These are phyloP conservation scores for Gastrophryne carolinensis DNA, from an alignment of 2,797 vertebrate species.

Conservation along the genomic window DNA sequence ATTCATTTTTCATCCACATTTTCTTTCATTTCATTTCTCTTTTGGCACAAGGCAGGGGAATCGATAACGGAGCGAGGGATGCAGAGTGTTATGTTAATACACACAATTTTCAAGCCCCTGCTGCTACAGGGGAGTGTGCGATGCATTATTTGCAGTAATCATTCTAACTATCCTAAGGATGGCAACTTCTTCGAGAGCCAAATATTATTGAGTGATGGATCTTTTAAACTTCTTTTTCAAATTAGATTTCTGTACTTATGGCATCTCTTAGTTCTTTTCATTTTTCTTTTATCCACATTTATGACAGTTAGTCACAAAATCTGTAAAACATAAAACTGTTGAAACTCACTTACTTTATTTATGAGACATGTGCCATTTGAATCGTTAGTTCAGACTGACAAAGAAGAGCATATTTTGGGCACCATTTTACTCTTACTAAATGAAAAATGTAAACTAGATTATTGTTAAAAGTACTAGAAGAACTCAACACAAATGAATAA, in stretches of 20 bases:
- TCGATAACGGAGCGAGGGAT: slow-evolving; percentile 44
- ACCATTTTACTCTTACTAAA: no score
- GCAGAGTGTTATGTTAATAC: slow-evolving; percentile 44
- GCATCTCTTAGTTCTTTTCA: background rate
- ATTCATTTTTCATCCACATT: slow-evolving; percentile 63
- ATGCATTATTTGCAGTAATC: slow-evolving; percentile 34
- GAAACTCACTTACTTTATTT: background rate
- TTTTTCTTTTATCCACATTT: background rate
- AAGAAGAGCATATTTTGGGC: background rate
- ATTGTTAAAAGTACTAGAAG: no score
- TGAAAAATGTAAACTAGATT: no score
- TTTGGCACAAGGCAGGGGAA: slow-evolving; percentile 52
- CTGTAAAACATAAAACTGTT: background rate
- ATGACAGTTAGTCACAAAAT: background rate
- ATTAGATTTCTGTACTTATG: background rate
- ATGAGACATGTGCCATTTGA: background rate
- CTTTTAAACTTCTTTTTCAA: background rate
- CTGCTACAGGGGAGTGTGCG: slow-evolving; percentile 19
- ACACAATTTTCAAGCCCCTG: slow-evolving; percentile 41
- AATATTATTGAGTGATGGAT: slow-evolving; percentile 6
- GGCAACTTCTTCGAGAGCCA: background rate
- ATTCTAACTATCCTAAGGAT: slow-evolving; percentile 5
- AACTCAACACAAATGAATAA: no score
- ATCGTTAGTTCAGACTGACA: background rate
- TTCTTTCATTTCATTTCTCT: slow-evolving; percentile 64